phyloP scores from a whole-genome alignment of 2,888 invertebrate genomes.

The Euspilapteryx auroguttella region DNA sequence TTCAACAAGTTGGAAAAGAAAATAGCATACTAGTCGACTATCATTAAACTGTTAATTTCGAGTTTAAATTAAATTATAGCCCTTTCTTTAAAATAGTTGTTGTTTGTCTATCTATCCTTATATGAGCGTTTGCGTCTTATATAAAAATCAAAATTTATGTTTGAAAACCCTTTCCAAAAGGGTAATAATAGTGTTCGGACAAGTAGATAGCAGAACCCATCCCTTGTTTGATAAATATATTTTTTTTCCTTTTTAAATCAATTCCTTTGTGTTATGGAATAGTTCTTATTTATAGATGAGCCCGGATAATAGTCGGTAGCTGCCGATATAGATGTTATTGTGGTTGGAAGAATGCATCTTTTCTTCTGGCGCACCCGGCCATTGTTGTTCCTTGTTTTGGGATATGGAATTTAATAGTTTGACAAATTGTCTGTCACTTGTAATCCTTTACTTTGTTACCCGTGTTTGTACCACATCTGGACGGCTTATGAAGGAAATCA shows the following conservation, averaged over 20 bases:
- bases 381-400: conserved; percentile 43
- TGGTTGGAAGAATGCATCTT: conserved; percentile 33
- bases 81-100: too few species aligned
- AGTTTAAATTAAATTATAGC: too few species aligned
- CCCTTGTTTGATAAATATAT: conserved; percentile 47
- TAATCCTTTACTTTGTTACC: conserved; percentile 41
- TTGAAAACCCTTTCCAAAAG: conserved; percentile 31
- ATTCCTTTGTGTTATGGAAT: conserved; percentile 46
- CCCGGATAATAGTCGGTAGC: conserved; percentile 45
- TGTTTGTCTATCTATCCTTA: too few species aligned
- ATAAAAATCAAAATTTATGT: too few species aligned
- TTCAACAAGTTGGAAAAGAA: too few species aligned
- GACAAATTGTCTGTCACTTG: conserved; percentile 46
- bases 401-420: conserved; percentile 51
- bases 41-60: too few species aligned
- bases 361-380: conserved; percentile 28
- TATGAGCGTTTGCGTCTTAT: too few species aligned
- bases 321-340: conserved; percentile 53
- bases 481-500: too few species aligned
- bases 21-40: too few species aligned
- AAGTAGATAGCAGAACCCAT: conserved; percentile 44
- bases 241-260: conserved; percentile 38
- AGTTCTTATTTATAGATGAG: conserved; percentile 50
- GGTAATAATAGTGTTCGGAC: conserved; percentile 41
- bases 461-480: too few species aligned